Evolutionary conservation across 2,797 vertebrate species (phyloP).

Genomic region (Neopelma chrysocephalum): DNA sequence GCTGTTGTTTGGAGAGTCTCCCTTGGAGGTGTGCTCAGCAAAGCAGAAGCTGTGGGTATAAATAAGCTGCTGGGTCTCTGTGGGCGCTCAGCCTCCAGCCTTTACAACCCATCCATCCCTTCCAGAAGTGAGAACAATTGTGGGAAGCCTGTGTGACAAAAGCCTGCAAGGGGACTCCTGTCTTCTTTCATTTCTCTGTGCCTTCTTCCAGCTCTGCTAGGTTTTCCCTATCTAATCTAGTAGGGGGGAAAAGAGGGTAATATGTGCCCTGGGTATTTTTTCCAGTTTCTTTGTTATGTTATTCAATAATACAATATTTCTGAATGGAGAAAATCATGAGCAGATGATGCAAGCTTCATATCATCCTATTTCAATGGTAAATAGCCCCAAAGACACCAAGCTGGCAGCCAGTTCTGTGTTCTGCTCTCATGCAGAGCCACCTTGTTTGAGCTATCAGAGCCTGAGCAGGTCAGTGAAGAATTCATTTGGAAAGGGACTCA

Average conservation of each 20-base stretch:
- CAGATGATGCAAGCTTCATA: not conserved
- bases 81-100: not conserved
- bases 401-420: not conserved
- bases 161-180: not conserved
- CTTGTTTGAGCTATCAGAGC: not conserved
- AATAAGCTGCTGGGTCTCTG: not conserved
- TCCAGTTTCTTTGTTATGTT: not conserved
- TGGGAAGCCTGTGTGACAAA: not conserved
- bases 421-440: not conserved
- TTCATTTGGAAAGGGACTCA: not conserved
- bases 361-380: not conserved
- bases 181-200: not conserved
- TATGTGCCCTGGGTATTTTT: not conserved
- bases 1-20: not conserved
- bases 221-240: not conserved
- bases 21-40: not conserved
- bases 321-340: not conserved
- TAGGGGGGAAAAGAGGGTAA: accelerated
- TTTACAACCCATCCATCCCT: not conserved
- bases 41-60: not conserved
- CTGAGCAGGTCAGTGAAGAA: not conserved
- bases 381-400: not conserved
- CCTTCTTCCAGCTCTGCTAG: not conserved
- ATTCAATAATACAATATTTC: not conserved
- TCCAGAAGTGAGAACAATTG: not conserved